These are phyloP conservation scores for Cephus cinctus DNA, from an alignment of 1,140 invertebrate genomes.

Conservation along the genomic window DNA sequence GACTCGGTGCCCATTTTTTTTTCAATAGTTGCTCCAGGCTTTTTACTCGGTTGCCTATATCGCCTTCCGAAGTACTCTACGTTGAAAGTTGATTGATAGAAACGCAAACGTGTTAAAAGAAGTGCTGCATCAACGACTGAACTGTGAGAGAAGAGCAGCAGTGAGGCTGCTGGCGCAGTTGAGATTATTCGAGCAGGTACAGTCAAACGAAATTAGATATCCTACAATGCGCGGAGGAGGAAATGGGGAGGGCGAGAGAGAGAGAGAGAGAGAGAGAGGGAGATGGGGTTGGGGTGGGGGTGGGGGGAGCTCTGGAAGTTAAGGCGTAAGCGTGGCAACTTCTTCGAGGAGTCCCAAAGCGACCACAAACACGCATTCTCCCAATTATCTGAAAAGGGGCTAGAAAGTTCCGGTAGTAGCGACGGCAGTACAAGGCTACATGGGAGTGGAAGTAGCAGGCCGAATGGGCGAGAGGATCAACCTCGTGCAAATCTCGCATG, in stretches of 20 bases:
- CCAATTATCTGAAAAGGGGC: constrained; percentile 40
- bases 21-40: constrained; percentile 44
- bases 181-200: too few relatives aligned
- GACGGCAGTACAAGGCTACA: too few relatives aligned
- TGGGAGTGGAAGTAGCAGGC: too few relatives aligned
- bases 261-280: constrained; percentile 4
- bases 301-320: neutral
- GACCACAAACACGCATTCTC: constrained; percentile 35
- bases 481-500: constrained; percentile 20
- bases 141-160: neutral
- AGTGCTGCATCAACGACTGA: too few relatives aligned
- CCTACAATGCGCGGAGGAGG: too few relatives aligned
- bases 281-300: neutral
- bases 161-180: neutral
- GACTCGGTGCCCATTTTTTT: constrained; percentile 48
- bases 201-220: too few relatives aligned
- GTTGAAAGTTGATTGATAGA: neutral
- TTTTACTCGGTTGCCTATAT: neutral
- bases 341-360: constrained; percentile 24
- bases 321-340: neutral
- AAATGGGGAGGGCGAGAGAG: too few relatives aligned
- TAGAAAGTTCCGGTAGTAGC: too few relatives aligned
- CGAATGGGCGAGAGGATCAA: neutral
- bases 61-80: neutral
- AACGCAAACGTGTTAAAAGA: neutral